Conservation (phyloP, 2,888 invertebrate species). For the Eledona agricola region DNA sequence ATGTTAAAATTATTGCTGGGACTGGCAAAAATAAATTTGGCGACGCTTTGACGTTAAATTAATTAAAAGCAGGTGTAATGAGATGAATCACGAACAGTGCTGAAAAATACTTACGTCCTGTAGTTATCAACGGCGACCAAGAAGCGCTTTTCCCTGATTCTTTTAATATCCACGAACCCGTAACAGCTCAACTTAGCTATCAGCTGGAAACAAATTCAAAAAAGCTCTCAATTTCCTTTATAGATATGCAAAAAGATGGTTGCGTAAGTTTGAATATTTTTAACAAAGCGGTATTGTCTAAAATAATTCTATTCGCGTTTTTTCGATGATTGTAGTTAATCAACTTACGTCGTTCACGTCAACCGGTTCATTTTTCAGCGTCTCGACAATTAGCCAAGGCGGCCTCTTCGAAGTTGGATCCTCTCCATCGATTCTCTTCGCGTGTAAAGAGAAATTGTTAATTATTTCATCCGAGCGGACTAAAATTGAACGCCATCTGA, state of each 20-base stretch:
- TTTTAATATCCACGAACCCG: slow-evolving; percentile 72
- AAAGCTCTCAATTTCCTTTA: neutral
- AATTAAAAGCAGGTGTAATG: slow-evolving; percentile 51
- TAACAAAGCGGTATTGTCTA: slow-evolving; percentile 24
- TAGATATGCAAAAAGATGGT: too few species aligned
- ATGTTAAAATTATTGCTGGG: slow-evolving; percentile 17
- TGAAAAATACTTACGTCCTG: slow-evolving; percentile 64
- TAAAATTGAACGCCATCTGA: slow-evolving; percentile 28
- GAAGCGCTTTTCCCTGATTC: slow-evolving; percentile 63
- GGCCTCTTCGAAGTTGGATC: slow-evolving; percentile 65
- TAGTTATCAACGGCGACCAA: slow-evolving; percentile 71
- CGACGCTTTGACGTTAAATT: slow-evolving; percentile 40
- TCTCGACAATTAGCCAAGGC: slow-evolving; percentile 64
- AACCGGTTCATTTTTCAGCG: slow-evolving; percentile 50
- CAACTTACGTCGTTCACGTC: slow-evolving; percentile 53
- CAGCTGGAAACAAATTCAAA: slow-evolving; percentile 61
- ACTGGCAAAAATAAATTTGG: slow-evolving; percentile 28
- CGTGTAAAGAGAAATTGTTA: slow-evolving; percentile 43
- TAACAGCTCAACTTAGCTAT: slow-evolving; percentile 66
- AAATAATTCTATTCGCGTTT: slow-evolving; percentile 19
- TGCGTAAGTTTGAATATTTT: too few species aligned
- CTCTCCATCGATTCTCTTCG: slow-evolving; percentile 64
- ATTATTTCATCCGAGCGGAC: slow-evolving; percentile 7
- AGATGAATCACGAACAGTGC: slow-evolving; percentile 20
- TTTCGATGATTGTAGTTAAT: slow-evolving; percentile 13